Evolutionary conservation across 2,888 invertebrate species (phyloP).

Genomic region (Lymantria monacha): DNA sequence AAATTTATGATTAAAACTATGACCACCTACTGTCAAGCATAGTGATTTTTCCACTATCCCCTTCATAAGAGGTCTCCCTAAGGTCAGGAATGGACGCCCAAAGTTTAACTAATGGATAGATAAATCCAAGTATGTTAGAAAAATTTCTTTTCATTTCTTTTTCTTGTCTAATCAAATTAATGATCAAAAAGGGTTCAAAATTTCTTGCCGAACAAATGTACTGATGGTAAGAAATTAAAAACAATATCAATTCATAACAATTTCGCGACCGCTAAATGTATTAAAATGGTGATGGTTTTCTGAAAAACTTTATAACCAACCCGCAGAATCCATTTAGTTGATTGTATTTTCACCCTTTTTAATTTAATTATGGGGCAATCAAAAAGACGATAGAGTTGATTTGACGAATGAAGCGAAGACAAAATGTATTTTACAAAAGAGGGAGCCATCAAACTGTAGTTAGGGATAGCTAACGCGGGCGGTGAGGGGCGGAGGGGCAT

Average conservation of each 20-base stretch:
- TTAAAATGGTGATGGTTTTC: constrained; percentile 11
- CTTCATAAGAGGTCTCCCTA: too few species aligned
- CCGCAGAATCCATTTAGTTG: constrained; percentile 26
- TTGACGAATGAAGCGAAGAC: neutral
- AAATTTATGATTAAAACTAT: too few species aligned
- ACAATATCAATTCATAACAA: constrained; percentile 3
- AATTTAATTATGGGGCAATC: constrained; percentile 39
- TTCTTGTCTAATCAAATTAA: too few species aligned
- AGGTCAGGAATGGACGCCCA: too few species aligned
- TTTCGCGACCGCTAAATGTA: constrained; percentile 17
- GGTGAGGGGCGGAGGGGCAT: constrained; percentile 16
- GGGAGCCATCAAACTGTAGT: constrained; percentile 1
- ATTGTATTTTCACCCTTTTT: constrained; percentile 32
- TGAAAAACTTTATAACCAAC: constrained; percentile 15
- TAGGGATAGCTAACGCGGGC: constrained; percentile 7
- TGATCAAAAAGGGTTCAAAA: too few species aligned
- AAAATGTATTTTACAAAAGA: neutral
- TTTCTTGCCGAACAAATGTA: neutral
- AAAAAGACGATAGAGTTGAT: constrained; percentile 18
- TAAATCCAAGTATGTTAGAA: too few species aligned
- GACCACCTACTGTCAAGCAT: too few species aligned
- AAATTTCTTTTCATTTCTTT: too few species aligned
- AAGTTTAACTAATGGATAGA: too few species aligned
- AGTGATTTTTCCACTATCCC: too few species aligned
- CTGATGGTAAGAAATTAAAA: neutral